Conservation (phyloP, 2,888 invertebrate genomes). For the Tanypteryx hageni region DNA sequence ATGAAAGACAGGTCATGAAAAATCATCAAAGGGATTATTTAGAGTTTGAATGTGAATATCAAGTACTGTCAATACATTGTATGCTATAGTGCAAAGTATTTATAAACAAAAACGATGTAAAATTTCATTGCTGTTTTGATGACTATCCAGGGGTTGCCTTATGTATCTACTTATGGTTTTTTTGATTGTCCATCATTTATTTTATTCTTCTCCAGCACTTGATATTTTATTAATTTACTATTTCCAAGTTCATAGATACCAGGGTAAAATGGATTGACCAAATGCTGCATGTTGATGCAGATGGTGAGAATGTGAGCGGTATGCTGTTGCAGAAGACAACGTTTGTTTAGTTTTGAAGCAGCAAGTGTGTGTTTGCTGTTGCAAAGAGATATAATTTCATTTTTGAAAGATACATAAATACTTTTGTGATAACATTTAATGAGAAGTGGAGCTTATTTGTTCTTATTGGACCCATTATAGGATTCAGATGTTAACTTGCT, state of each 20-base stretch:
- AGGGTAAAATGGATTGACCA: slow-evolving; percentile 22
- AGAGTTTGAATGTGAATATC: neutral
- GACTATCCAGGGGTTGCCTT: neutral
- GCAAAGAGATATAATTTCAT: neutral
- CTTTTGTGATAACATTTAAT: slow-evolving; percentile 26
- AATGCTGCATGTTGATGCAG: neutral
- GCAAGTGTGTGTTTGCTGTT: slow-evolving; percentile 16
- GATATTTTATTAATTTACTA: slow-evolving; percentile 9
- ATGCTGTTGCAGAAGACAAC: neutral
- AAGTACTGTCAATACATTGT: neutral
- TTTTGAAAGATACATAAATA: slow-evolving; percentile 25
- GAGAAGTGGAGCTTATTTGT: slow-evolving; percentile 29
- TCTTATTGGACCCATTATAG: slow-evolving; percentile 25
- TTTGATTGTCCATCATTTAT: neutral
- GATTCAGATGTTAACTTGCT: slow-evolving; percentile 3
- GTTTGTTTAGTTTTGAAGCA: neutral
- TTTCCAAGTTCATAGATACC: neutral
- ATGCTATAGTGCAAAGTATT: neutral
- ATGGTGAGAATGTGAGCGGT: neutral
- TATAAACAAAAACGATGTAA: neutral
- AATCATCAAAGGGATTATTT: slow-evolving; percentile 12
- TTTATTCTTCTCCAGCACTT: neutral
- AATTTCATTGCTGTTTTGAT: slow-evolving; percentile 9
- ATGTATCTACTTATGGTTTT: neutral
- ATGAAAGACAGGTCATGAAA: neutral